Evolutionary conservation across 2,113 vertebrate species (phyloP).

Genomic region (Ciconia boyciana): DNA sequence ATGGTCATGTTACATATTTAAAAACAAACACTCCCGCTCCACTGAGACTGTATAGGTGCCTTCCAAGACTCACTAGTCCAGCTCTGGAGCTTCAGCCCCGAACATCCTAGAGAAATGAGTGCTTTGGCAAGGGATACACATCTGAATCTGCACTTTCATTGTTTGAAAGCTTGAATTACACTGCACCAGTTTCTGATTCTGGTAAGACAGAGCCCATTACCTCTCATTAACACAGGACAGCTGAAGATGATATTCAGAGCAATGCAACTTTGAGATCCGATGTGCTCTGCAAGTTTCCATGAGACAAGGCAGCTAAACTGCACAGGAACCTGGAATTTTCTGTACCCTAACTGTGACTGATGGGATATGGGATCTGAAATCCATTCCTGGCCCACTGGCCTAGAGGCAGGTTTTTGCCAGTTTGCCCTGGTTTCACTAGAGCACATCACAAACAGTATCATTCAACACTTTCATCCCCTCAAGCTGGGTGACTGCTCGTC

Average conservation of each 20-base stretch:
- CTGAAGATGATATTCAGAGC: not conserved
- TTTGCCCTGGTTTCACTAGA: not conserved
- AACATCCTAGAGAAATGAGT: not conserved
- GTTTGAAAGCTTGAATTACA: not conserved
- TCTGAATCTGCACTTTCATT: not conserved
- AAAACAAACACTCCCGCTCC: not conserved
- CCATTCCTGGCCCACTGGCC: too few species aligned
- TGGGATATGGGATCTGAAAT: not conserved
- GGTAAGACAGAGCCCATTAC: not conserved
- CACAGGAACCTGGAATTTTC: not conserved
- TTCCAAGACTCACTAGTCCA: not conserved
- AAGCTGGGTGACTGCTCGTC: not conserved
- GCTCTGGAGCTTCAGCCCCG: not conserved
- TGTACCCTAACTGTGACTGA: rapidly evolving
- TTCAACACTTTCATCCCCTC: not conserved
- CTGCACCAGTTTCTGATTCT: not conserved
- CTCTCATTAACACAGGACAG: not conserved
- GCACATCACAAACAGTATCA: not conserved
- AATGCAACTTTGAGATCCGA: not conserved
- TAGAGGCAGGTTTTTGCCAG: not conserved
- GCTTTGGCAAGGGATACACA: not conserved
- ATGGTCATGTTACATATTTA: not conserved
- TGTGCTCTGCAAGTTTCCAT: not conserved
- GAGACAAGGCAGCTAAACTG: not conserved
- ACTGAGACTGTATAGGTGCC: not conserved